Evolutionary conservation across 2,113 vertebrate species (phyloP).

Genomic region (Osmerus eperlanus): DNA sequence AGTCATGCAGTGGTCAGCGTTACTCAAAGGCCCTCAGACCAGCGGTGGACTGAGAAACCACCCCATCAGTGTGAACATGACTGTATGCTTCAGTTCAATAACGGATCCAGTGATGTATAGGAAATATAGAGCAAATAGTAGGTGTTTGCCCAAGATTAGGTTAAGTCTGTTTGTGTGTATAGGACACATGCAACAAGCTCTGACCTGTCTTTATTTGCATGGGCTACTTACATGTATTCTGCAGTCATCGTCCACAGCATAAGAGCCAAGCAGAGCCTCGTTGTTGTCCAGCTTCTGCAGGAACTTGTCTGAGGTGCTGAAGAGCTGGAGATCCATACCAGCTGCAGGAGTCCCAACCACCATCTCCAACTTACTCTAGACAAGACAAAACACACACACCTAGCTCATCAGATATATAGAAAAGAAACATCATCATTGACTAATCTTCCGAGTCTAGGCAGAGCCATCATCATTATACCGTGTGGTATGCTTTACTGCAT

Average conservation of each 20-base stretch:
- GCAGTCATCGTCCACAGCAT: slow-evolving; percentile 83
- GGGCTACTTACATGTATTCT: slow-evolving; percentile 80
- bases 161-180: too few relatives aligned
- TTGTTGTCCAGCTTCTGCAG: slow-evolving; percentile 78
- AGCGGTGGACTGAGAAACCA: too few relatives aligned
- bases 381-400: not conserved
- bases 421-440: not conserved
- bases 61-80: too few relatives aligned
- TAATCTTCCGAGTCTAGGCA: not conserved
- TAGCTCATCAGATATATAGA: not conserved
- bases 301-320: slow-evolving; percentile 71
- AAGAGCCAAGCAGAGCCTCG: slow-evolving; percentile 85
- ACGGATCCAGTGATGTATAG: too few relatives aligned
- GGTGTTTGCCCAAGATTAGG: too few relatives aligned
- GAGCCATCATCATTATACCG: too few relatives aligned
- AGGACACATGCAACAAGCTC: too few relatives aligned
- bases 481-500: too few relatives aligned
- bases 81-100: too few relatives aligned
- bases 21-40: not conserved
- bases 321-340: slow-evolving; percentile 85
- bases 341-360: slow-evolving; percentile 76
- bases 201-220: not conserved
- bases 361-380: slow-evolving; percentile 82
- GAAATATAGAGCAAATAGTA: too few relatives aligned
- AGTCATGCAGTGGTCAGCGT: not conserved